Base-by-base conservation (phyloP, 2,888 invertebrate species). In the Hedychridium roseum region DNA sequence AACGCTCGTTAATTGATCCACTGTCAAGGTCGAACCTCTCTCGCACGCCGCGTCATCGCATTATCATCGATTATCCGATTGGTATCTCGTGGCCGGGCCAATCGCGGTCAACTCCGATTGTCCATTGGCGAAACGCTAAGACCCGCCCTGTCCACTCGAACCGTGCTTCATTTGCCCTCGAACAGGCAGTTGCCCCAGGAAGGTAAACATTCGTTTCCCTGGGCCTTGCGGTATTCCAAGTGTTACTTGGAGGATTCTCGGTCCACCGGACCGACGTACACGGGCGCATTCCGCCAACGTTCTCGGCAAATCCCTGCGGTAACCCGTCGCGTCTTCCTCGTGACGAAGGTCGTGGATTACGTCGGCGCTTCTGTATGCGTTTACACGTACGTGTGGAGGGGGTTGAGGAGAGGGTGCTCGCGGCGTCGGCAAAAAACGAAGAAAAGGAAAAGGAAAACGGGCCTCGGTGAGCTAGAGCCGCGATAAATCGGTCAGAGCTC, bases 11-110 rank as follows among this genome's bases (percentile, higher is more conserved):
- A 78, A 78, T 78, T 77, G 76, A 70, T 76, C 63, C 77, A 76
- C 66, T 78, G 77, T 78, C 78, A 78, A 77, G 78, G 78, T 72
- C 74, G 66, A 72, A 74, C 69, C 71, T 67, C 71, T 60, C 61
- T 49, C 50, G 55, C 63, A 23, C 23, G 5, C 60, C 53, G 65
- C 63, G 65, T 76, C 74, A 77, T 76, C 70, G 71, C 70, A 77
- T 78, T 77, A 76, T 73, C 73, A 75, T 76, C 68, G 74, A 73
- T 72, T 71, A 75, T 72, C 68, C 70, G 70, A 58, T 66, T n/a
- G n/a, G 60, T 64, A 70, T 66, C 64, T 68, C 68, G 60, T 60
- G 65, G 61, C 61, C 52, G 48, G 46, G 49, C n/a, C n/a, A n/a
- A n/a, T n/a, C n/a, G n/a, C n/a, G n/a, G n/a, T n/a, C n/a, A n/a